These are phyloP conservation scores for Enteromius treurensis DNA, from an alignment of 2,797 vertebrate species.

Conservation along the genomic window DNA sequence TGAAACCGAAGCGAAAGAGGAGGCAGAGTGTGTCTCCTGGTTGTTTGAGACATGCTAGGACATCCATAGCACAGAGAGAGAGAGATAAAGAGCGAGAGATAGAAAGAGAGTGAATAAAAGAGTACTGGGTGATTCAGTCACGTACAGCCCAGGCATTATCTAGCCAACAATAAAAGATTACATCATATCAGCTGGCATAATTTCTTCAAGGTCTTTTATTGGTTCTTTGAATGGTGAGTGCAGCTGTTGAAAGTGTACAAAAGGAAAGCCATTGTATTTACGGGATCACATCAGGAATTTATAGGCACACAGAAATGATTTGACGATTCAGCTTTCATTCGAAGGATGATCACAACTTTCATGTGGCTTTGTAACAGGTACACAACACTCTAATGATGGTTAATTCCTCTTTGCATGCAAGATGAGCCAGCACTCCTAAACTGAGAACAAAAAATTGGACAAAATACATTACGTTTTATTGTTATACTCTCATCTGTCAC, in stretches of 20 bases:
- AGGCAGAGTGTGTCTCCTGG: slow-evolving; percentile 33
- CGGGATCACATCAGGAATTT: slow-evolving; percentile 54
- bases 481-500: background rate
- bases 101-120: slow-evolving; percentile 42
- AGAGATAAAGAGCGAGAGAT: slow-evolving; percentile 32
- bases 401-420: slow-evolving; percentile 16
- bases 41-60: slow-evolving; percentile 32
- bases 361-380: slow-evolving; percentile 37
- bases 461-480: background rate
- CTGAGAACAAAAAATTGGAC: slow-evolving; percentile 17
- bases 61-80: slow-evolving; percentile 9
- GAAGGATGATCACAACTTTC: slow-evolving; percentile 11
- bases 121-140: slow-evolving; percentile 43
- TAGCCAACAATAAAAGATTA: slow-evolving; percentile 60
- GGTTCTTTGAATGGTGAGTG: slow-evolving; percentile 52
- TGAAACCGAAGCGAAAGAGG: slow-evolving; percentile 59
- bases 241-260: slow-evolving; percentile 55
- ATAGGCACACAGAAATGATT: slow-evolving; percentile 52
- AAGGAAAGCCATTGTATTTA: slow-evolving; percentile 54
- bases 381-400: slow-evolving; percentile 3
- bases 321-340: slow-evolving; percentile 21
- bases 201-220: slow-evolving; percentile 60
- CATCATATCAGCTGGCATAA: slow-evolving; percentile 61
- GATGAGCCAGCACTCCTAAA: slow-evolving; percentile 14
- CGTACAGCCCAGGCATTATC: slow-evolving; percentile 52